Conservation (phyloP, 2,113 vertebrate genomes). For the Strix uralensis region DNA sequence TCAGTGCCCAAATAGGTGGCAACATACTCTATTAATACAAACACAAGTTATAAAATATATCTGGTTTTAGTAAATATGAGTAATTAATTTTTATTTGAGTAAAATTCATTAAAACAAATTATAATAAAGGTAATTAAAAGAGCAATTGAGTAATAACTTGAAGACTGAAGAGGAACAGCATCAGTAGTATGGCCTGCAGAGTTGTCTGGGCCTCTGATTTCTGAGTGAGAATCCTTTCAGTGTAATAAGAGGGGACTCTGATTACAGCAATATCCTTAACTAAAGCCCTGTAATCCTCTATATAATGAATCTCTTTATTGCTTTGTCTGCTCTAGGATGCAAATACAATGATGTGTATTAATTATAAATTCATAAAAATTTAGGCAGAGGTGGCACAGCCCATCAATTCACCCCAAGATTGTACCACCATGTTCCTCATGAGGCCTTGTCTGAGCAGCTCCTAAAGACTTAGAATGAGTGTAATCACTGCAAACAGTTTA, state of each 20-base stretch:
- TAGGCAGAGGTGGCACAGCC: neutral
- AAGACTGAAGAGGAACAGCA: neutral
- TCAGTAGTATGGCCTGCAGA: neutral
- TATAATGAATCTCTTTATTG: neutral
- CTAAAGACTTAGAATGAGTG: neutral
- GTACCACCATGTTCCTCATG: neutral
- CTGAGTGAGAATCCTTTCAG: neutral
- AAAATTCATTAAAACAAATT: neutral
- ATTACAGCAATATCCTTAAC: neutral
- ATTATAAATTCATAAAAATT: neutral
- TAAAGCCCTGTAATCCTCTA: neutral
- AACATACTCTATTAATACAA: neutral
- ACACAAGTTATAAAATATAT: neutral
- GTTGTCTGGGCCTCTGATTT: neutral
- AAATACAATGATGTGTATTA: neutral
- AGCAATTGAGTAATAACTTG: neutral
- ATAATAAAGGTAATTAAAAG: neutral
- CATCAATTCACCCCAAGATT: neutral
- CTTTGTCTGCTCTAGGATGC: neutral
- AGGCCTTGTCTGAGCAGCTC: neutral
- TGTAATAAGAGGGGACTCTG: neutral
- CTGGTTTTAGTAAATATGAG: neutral
- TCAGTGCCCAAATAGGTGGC: neutral
- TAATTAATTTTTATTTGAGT: neutral
- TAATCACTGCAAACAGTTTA: neutral